Conservation (phyloP, 1,140 invertebrate species). For the Sinella curviseta region DNA sequence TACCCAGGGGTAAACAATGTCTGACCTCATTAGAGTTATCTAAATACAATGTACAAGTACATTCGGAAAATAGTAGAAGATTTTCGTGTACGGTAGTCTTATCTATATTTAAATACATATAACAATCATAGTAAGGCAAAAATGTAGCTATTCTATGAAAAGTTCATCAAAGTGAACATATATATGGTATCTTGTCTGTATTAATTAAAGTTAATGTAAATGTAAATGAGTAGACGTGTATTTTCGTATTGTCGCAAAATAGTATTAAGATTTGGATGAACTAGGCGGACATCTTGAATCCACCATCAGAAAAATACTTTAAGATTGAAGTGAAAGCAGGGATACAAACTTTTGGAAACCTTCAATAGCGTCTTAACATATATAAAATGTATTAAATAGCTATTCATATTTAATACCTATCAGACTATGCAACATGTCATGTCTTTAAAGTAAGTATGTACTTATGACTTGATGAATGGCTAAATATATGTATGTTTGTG, state of each 20-base stretch:
- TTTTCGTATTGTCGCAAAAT: conserved; percentile 20
- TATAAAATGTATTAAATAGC: too few relatives aligned
- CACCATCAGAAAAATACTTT: background rate
- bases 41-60: background rate
- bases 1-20: background rate
- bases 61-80: background rate
- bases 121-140: background rate
- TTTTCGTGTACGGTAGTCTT: background rate
- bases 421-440: too few relatives aligned
- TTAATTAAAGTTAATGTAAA: too few relatives aligned
- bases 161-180: background rate
- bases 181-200: too few relatives aligned
- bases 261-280: background rate
- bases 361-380: too few relatives aligned
- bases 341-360: too few relatives aligned
- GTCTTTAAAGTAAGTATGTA: too few relatives aligned
- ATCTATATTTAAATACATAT: background rate
- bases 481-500: too few relatives aligned
- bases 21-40: conserved; percentile 1
- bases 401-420: too few relatives aligned
- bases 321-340: too few relatives aligned
- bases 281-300: background rate
- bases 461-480: too few relatives aligned
- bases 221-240: background rate
- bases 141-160: background rate